These are phyloP conservation scores for Hypena proboscidalis DNA, from an alignment of 2,888 invertebrate species.

Conservation along the genomic window DNA sequence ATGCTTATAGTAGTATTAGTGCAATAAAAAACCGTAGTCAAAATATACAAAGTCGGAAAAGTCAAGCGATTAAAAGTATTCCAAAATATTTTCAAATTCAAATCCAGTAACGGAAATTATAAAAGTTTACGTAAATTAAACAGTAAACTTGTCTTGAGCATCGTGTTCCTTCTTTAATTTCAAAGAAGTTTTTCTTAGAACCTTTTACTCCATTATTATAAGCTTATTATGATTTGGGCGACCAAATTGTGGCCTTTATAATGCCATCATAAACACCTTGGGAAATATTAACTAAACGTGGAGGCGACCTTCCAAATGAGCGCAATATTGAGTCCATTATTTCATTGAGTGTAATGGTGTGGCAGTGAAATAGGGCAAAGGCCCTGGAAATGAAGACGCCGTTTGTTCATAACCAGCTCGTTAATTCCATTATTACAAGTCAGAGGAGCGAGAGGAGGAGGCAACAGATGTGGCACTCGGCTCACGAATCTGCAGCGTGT, in stretches of 20 bases:
- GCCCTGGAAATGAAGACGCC: slow-evolving; percentile 82
- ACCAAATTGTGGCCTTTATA: slow-evolving; percentile 47
- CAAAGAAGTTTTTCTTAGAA: too few species aligned
- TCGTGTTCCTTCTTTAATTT: too few species aligned
- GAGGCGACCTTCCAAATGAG: slow-evolving; percentile 66
- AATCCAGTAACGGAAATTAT: too few species aligned
- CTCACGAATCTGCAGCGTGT: slow-evolving; percentile 62
- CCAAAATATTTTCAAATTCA: too few species aligned
- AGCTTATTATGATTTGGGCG: slow-evolving; percentile 18
- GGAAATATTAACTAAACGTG: slow-evolving; percentile 65
- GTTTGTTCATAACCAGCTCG: slow-evolving; percentile 85
- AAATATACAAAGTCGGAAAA: too few species aligned
- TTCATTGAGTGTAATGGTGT: slow-evolving; percentile 80
- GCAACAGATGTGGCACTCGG: slow-evolving; percentile 80
- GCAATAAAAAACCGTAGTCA: too few species aligned
- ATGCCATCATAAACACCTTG: slow-evolving; percentile 65
- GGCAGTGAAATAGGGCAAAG: slow-evolving; percentile 81
- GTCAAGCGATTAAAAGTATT: too few species aligned
- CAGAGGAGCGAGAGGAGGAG: slow-evolving; percentile 75
- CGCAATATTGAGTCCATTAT: slow-evolving; percentile 75
- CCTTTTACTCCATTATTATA: background rate
- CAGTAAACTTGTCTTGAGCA: too few species aligned
- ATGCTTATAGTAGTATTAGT: too few species aligned
- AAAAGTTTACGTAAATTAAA: too few species aligned
- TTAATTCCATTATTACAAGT: slow-evolving; percentile 84